These are phyloP conservation scores for Pteropus alecto DNA, from an alignment of 2,113 vertebrate species.

Conservation along the genomic window DNA sequence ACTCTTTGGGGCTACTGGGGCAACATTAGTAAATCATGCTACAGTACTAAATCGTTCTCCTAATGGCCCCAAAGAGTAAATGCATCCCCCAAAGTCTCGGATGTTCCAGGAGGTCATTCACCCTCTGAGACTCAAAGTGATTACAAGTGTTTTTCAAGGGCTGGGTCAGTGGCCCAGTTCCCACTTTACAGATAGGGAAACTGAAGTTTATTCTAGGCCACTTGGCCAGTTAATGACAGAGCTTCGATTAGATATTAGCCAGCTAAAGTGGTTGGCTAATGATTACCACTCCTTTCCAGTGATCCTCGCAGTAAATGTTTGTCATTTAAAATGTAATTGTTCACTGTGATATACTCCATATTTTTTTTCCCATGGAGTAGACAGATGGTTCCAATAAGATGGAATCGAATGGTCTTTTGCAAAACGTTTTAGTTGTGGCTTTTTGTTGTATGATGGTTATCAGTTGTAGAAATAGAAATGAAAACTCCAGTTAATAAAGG, in stretches of 20 bases:
- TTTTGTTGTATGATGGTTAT: neutral
- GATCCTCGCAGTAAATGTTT: slow-evolving; percentile 18
- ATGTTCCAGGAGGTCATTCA: neutral
- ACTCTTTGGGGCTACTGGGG: neutral
- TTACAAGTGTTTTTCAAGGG: slow-evolving; percentile 25
- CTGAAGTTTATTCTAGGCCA: slow-evolving; percentile 31
- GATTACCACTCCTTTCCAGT: slow-evolving; percentile 15
- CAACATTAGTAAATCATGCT: neutral
- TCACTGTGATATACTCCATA: neutral
- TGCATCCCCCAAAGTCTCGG: neutral
- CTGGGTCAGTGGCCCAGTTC: slow-evolving; percentile 15
- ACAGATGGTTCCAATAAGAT: neutral
- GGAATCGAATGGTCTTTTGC: neutral
- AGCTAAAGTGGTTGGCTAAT: slow-evolving; percentile 10
- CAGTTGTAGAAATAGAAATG: slow-evolving; percentile 16
- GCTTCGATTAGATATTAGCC: slow-evolving; percentile 50
- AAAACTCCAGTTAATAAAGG: slow-evolving; percentile 22
- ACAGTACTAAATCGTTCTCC: neutral
- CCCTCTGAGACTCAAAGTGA: slow-evolving; percentile 1
- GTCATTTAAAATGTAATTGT: slow-evolving; percentile 1
- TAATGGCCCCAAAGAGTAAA: slow-evolving; percentile 4
- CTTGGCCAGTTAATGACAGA: slow-evolving; percentile 38
- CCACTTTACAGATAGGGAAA: slow-evolving; percentile 42
- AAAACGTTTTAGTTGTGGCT: neutral
- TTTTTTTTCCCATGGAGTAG: neutral